phyloP scores from a whole-genome alignment of 2,888 invertebrate species.

The Myopa testacea region DNA sequence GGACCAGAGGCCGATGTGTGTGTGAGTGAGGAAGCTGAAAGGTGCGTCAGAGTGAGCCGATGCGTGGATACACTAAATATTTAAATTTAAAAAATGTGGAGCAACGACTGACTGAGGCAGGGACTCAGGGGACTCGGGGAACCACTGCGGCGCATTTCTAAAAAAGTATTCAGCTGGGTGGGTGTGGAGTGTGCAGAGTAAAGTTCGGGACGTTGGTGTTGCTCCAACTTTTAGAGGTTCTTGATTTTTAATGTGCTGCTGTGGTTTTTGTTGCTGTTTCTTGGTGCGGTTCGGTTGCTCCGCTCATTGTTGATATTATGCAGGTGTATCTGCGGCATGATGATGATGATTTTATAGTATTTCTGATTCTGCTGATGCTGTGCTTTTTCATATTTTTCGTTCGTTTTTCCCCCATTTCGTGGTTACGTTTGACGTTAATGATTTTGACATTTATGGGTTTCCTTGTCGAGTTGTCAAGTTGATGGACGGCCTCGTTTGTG shows the following conservation, averaged over 20 bases:
- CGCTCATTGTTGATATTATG: constrained; percentile 14
- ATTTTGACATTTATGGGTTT: constrained; percentile 50
- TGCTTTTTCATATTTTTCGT: not conserved
- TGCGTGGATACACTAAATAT: not conserved
- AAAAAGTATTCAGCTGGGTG: not conserved
- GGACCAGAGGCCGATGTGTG: not conserved
- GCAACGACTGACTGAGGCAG: not conserved
- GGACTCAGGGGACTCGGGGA: not conserved
- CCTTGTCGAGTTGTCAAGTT: constrained; percentile 50
- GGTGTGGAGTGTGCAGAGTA: not conserved
- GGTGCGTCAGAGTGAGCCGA: not conserved
- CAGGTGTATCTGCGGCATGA: constrained; percentile 25
- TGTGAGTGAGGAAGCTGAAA: not conserved
- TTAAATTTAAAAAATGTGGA: not conserved
- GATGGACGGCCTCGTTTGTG: constrained; percentile 44
- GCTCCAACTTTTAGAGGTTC: too few relatives aligned
- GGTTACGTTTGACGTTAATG: constrained; percentile 33
- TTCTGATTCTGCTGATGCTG: not conserved
- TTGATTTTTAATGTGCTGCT: not conserved
- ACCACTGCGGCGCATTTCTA: not conserved
- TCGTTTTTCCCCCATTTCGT: not conserved
- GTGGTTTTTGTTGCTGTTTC: not conserved
- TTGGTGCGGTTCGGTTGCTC: too few relatives aligned
- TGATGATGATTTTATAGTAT: not conserved
- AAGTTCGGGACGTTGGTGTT: too few relatives aligned